phyloP scores from a whole-genome alignment of 2,888 invertebrate species.

The Hymenopus coronatus region DNA sequence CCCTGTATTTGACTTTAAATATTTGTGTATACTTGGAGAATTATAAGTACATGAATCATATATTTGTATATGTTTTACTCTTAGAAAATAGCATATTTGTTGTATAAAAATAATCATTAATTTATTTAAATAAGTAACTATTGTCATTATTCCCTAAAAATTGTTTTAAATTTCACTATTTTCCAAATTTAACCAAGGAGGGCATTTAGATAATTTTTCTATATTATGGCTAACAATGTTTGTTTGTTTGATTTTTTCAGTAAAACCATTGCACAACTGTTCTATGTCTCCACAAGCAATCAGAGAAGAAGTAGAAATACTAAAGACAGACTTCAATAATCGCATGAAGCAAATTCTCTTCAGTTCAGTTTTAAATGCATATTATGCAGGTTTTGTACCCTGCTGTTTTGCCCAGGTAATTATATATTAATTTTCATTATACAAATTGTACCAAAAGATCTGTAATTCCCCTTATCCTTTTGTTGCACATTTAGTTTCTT shows the following conservation, averaged over 20 bases:
- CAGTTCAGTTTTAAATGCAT: constrained; percentile 78
- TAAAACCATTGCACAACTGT: constrained; percentile 73
- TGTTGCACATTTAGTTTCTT: background rate
- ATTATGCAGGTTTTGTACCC: constrained; percentile 86
- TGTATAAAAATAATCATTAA: too few relatives aligned
- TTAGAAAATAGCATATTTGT: too few relatives aligned
- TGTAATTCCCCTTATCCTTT: background rate
- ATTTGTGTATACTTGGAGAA: too few relatives aligned
- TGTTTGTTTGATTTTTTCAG: constrained; percentile 38
- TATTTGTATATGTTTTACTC: too few relatives aligned
- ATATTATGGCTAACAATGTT: background rate
- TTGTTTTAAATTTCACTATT: too few relatives aligned
- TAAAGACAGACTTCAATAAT: constrained; percentile 85
- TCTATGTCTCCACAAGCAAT: constrained; percentile 67
- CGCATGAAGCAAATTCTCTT: constrained; percentile 86
- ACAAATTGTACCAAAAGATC: background rate
- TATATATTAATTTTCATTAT: background rate
- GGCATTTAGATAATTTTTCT: too few relatives aligned
- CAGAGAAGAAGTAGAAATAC: constrained; percentile 78
- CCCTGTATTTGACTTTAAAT: too few relatives aligned
- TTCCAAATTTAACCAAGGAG: too few relatives aligned
- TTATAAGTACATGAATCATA: too few relatives aligned
- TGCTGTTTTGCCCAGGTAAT: constrained; percentile 83
- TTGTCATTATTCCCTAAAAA: too few relatives aligned
- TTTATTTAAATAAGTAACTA: too few relatives aligned